phyloP scores from a whole-genome alignment of 2,797 vertebrate species.

The Parauchenoglanis ngamensis region DNA sequence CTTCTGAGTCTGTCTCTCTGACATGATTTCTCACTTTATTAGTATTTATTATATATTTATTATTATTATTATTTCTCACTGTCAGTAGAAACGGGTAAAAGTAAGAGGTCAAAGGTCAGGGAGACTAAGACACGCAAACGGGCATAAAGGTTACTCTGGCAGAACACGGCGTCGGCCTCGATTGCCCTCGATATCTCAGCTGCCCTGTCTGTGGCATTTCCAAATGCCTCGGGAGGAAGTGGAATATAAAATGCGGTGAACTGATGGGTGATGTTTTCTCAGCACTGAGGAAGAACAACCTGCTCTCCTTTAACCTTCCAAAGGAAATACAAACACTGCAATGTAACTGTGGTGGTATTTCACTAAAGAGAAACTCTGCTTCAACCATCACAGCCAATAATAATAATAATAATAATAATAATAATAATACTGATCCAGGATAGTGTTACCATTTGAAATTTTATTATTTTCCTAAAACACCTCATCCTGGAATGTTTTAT shows the following conservation, averaged over 20 bases:
- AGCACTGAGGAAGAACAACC: constrained; percentile 39
- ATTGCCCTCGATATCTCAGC: constrained; percentile 68
- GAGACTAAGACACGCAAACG: constrained; percentile 33
- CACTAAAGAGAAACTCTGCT: not conserved
- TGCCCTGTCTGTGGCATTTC: constrained; percentile 70
- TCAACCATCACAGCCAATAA: not conserved
- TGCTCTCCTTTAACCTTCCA: constrained; percentile 53
- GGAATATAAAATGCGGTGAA: constrained; percentile 59
- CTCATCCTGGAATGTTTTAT: not conserved
- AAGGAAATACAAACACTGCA: constrained; percentile 42
- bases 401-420: not conserved
- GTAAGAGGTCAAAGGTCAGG: constrained; percentile 37
- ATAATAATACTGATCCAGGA: not conserved
- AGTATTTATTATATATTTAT: too few species aligned
- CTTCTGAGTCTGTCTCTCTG: not conserved
- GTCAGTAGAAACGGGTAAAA: not conserved
- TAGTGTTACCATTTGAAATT: not conserved
- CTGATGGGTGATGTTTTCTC: constrained; percentile 17
- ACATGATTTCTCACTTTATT: not conserved
- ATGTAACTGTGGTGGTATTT: not conserved
- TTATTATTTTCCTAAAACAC: not conserved
- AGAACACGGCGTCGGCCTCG: constrained; percentile 50
- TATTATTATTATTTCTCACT: too few species aligned
- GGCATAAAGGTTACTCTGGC: constrained; percentile 28
- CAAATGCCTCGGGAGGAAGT: constrained; percentile 53